phyloP scores from a whole-genome alignment of 2,113 vertebrate genomes.

The Pavo muticus region DNA sequence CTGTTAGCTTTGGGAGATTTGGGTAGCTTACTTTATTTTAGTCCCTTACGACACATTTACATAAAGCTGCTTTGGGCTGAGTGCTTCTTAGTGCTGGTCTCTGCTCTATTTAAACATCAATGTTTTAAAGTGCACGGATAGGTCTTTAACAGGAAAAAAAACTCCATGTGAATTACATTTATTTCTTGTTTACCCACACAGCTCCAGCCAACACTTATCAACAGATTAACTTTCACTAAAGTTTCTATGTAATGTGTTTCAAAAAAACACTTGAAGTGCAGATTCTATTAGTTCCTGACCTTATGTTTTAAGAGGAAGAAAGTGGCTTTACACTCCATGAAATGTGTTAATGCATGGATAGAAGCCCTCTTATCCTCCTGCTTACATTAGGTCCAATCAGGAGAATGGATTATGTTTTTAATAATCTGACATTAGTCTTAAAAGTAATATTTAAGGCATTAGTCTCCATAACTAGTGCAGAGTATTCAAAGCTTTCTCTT shows the following conservation, averaged over 20 bases:
- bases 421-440: slow-evolving; percentile 88
- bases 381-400: slow-evolving; percentile 75
- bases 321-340: slow-evolving; percentile 79
- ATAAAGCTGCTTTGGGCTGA: slow-evolving; percentile 77
- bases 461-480: slow-evolving; percentile 74
- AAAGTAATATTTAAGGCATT: slow-evolving; percentile 84
- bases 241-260: slow-evolving; percentile 62
- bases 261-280: slow-evolving; percentile 70
- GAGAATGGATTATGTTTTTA: slow-evolving; percentile 81
- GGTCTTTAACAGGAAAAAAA: slow-evolving; percentile 57
- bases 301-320: slow-evolving; percentile 78
- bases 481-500: slow-evolving; percentile 54
- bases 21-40: slow-evolving; percentile 72
- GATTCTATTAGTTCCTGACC: slow-evolving; percentile 78
- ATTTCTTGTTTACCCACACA: slow-evolving; percentile 68
- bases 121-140: slow-evolving; percentile 67
- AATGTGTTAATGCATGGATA: slow-evolving; percentile 84
- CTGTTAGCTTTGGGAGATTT: slow-evolving; percentile 70
- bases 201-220: slow-evolving; percentile 47
- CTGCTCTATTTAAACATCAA: slow-evolving; percentile 74
- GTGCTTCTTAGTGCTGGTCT: slow-evolving; percentile 73
- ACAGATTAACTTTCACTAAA: slow-evolving; percentile 81
- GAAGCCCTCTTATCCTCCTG: slow-evolving; percentile 81
- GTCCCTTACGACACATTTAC: slow-evolving; percentile 68
- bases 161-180: slow-evolving; percentile 67